These are phyloP conservation scores for Strigamia maritima DNA, from an alignment of 2,888 invertebrate genomes.

Conservation along the genomic window DNA sequence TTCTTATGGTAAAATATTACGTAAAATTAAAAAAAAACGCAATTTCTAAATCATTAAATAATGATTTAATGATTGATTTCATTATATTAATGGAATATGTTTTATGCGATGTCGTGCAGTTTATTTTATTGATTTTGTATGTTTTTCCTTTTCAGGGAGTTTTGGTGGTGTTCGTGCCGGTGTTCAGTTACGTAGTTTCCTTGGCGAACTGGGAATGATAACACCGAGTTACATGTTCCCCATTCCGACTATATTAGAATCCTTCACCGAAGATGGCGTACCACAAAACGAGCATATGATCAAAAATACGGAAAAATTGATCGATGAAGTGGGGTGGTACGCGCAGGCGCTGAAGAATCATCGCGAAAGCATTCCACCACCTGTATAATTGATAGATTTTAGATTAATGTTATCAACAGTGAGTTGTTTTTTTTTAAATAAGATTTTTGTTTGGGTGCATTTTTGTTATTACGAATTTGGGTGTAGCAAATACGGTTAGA, in stretches of 20 bases:
- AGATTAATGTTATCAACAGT: too few relatives aligned
- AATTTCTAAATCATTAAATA: too few relatives aligned
- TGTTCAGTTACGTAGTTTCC: slow-evolving; percentile 50
- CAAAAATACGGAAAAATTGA: slow-evolving; percentile 46
- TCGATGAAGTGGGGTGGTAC: slow-evolving; percentile 53
- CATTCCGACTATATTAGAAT: slow-evolving; percentile 49
- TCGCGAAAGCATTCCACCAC: neutral
- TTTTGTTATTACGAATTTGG: too few relatives aligned
- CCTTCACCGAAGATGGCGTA: slow-evolving; percentile 49
- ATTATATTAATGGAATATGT: too few relatives aligned
- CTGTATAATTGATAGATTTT: neutral
- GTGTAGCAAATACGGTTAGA: too few relatives aligned
- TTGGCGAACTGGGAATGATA: slow-evolving; percentile 51
- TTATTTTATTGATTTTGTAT: slow-evolving; percentile 50
- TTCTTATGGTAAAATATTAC: slow-evolving; percentile 47
- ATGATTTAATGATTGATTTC: too few relatives aligned
- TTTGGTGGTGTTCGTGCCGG: slow-evolving; percentile 52
- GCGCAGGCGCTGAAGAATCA: slow-evolving; percentile 49
- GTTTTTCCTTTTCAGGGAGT: slow-evolving; percentile 50
- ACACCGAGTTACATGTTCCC: slow-evolving; percentile 51
- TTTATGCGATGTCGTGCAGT: too few relatives aligned
- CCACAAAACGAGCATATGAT: slow-evolving; percentile 47
- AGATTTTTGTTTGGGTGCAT: too few relatives aligned
- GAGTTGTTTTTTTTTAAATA: too few relatives aligned
- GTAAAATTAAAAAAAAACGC: too few relatives aligned